Percentiles rank a stretch among this genome's conserved stretches.
Conservation (phyloP, 2,797 vertebrate genomes). For the Sandelia bainsii region DNA sequence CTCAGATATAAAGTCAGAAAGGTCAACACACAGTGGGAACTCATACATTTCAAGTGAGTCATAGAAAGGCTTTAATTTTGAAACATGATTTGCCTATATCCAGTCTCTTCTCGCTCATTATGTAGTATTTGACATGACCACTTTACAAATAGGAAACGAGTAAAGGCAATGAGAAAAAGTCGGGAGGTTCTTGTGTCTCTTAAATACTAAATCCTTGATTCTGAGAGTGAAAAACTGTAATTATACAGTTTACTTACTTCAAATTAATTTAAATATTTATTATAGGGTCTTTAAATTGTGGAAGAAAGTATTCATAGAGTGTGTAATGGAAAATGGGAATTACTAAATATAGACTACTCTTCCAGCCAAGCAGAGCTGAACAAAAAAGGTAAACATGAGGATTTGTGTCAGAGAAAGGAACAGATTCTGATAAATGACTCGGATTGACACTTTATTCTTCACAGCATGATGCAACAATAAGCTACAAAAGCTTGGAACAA, state of each 20-base stretch:
- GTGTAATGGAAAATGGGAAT: constrained; percentile 45
- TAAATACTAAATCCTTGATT: background rate
- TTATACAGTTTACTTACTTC: background rate
- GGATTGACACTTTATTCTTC: constrained; percentile 82
- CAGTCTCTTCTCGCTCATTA: background rate
- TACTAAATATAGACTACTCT: constrained; percentile 12
- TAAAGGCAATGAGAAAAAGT: constrained; percentile 23
- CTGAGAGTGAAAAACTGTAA: background rate
- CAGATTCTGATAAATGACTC: constrained; percentile 12
- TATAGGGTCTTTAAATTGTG: too few relatives aligned
- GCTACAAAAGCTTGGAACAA: constrained; percentile 77
- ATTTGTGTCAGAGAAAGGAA: constrained; percentile 6
- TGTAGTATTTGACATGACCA: background rate
- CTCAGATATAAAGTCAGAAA: too few relatives aligned
- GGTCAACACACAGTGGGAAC: too few relatives aligned
- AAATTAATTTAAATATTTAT: constrained; percentile 12
- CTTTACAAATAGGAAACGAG: constrained; percentile 69
- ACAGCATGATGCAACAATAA: constrained; percentile 78
- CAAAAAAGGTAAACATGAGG: constrained; percentile 9
- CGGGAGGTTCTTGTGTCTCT: constrained; percentile 33
- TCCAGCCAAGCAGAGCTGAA: constrained; percentile 10
- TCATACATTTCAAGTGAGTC: background rate
- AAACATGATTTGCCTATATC: constrained; percentile 16
- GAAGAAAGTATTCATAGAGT: constrained; percentile 9
- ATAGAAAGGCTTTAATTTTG: constrained; percentile 44